These are phyloP conservation scores for Tonatia bakeri DNA, from an alignment of 2,113 vertebrate species.

Conservation along the genomic window DNA sequence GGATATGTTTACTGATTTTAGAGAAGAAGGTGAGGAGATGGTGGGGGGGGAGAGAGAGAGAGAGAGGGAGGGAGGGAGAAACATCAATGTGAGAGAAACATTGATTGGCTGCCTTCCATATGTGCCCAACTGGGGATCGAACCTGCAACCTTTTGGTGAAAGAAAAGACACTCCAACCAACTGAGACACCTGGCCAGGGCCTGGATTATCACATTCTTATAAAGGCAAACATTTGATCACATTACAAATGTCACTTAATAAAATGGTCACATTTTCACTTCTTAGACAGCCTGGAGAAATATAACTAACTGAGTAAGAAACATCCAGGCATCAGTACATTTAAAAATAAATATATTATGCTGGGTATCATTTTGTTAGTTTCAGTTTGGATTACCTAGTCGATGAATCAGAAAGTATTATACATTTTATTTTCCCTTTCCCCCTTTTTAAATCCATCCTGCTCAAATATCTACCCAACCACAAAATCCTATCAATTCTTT, in stretches of 20 bases:
- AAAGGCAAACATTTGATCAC: not conserved
- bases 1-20: too few relatives aligned
- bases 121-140: too few relatives aligned
- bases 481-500: not conserved
- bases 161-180: too few relatives aligned
- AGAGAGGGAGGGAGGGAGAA: too few relatives aligned
- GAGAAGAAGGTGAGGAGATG: too few relatives aligned
- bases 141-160: too few relatives aligned
- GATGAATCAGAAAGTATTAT: not conserved
- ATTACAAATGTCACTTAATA: not conserved
- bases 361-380: not conserved
- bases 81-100: too few relatives aligned
- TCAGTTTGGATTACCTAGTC: not conserved
- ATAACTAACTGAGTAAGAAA: not conserved
- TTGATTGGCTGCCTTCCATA: too few relatives aligned
- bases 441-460: not conserved
- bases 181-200: too few relatives aligned
- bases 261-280: constrained; percentile 9
- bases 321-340: not conserved
- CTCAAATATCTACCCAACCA: not conserved
- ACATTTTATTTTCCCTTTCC: not conserved
- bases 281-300: not conserved
- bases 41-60: too few relatives aligned
- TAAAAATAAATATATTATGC: not conserved
- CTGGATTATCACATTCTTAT: not conserved